These are phyloP conservation scores for Rhodinocichla rosea DNA, from an alignment of 2,113 vertebrate genomes.

Conservation along the genomic window DNA sequence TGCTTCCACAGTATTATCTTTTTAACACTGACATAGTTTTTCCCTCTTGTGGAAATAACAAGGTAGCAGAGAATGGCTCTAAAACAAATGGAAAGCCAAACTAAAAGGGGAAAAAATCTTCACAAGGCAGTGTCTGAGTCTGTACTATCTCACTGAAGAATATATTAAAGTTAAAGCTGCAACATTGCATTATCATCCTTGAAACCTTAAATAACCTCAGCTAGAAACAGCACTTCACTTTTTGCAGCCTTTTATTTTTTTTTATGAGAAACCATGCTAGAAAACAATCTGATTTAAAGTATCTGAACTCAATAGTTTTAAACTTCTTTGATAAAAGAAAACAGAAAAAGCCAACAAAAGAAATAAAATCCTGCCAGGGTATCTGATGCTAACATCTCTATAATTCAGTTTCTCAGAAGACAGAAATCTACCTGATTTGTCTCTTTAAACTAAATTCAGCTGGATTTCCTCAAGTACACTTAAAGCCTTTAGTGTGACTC, in stretches of 20 bases:
- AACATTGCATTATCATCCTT: neutral
- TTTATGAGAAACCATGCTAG: neutral
- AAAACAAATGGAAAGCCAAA: neutral
- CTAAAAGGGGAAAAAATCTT: neutral
- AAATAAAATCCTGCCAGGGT: neutral
- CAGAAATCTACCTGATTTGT: neutral
- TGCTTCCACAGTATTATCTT: neutral
- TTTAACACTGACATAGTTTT: neutral
- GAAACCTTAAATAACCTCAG: neutral
- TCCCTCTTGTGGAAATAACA: neutral
- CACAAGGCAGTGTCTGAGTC: neutral
- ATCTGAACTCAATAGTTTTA: neutral
- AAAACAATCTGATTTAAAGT: neutral
- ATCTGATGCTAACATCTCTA: neutral
- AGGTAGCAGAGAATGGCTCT: neutral
- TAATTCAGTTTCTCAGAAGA: neutral
- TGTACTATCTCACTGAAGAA: neutral
- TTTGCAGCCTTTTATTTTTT: neutral
- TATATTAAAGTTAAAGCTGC: neutral
- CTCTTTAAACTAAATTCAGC: constrained; percentile 10
- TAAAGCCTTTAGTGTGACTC: neutral
- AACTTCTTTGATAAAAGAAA: neutral
- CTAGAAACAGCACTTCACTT: neutral
- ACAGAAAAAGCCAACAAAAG: neutral
- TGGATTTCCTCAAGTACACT: neutral